Conservation (phyloP, 2,113 vertebrate genomes). For the Corydoras sp. region DNA sequence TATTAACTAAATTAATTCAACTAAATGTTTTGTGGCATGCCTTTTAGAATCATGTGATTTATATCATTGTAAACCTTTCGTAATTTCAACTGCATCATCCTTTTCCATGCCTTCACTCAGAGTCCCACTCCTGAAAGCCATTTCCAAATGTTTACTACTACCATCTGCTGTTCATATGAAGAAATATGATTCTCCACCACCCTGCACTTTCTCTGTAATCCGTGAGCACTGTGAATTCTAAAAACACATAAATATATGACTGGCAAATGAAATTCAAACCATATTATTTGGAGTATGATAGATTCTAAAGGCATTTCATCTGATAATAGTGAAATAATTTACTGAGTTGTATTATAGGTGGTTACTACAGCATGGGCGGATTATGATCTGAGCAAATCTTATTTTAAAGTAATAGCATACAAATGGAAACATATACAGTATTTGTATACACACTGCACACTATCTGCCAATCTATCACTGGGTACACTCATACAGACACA, state of each 20-base stretch:
- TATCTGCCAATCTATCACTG: too few species aligned
- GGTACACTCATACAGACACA: too few species aligned
- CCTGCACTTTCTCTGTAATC: neutral
- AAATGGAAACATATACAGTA: too few species aligned
- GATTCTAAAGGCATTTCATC: neutral
- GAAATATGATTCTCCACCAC: constrained; percentile 43
- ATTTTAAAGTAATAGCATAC: too few species aligned
- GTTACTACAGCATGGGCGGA: too few species aligned
- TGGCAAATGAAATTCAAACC: neutral
- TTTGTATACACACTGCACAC: too few species aligned
- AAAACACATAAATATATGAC: neutral
- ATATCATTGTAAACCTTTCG: too few species aligned
- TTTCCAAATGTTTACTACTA: constrained; percentile 66
- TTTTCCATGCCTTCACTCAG: neutral
- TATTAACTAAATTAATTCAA: too few species aligned
- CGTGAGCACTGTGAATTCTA: neutral
- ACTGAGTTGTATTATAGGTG: neutral
- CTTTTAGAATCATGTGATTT: too few species aligned
- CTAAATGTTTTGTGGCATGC: too few species aligned
- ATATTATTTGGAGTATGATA: neutral
- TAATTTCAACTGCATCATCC: neutral
- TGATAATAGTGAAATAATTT: neutral
- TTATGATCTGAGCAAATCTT: too few species aligned
- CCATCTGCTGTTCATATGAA: constrained; percentile 71
- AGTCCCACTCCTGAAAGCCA: constrained; percentile 3